Evolutionary conservation across 1,140 invertebrate genomes (phyloP).

Genomic region (Venturia canescens): DNA sequence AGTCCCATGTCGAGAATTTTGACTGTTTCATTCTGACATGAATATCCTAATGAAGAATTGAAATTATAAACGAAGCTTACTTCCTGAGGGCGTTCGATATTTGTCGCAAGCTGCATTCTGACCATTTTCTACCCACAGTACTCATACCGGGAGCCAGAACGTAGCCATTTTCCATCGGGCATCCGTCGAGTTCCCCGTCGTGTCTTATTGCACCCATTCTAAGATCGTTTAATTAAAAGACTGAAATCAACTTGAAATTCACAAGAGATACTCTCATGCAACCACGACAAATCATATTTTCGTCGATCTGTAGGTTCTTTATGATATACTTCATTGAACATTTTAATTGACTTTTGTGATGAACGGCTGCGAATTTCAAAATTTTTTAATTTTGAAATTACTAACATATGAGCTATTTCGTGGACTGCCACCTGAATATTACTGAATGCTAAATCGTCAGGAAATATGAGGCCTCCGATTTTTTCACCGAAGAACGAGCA

Average conservation of each 20-base stretch:
- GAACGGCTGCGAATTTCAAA: neutral
- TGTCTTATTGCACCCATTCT: too few species aligned
- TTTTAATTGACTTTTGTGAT: too few species aligned
- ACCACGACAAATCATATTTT: too few species aligned
- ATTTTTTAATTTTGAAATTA: neutral
- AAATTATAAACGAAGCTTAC: constrained; percentile 30
- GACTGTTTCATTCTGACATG: neutral
- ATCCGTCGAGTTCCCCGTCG: neutral
- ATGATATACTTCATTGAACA: neutral
- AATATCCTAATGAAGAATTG: neutral
- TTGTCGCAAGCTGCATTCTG: neutral
- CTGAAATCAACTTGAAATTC: too few species aligned
- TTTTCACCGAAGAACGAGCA: neutral
- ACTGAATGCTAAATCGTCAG: neutral
- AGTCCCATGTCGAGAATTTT: too few species aligned
- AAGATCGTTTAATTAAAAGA: too few species aligned
- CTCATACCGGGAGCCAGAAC: neutral
- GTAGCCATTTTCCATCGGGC: neutral
- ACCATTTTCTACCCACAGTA: neutral
- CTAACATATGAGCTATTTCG: neutral
- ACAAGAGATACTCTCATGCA: too few species aligned
- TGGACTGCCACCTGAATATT: neutral
- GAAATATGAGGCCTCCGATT: neutral
- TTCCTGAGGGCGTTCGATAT: neutral
- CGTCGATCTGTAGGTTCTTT: neutral